phyloP scores from a whole-genome alignment of 1,140 invertebrate species.

The Zelostemma sp. region DNA sequence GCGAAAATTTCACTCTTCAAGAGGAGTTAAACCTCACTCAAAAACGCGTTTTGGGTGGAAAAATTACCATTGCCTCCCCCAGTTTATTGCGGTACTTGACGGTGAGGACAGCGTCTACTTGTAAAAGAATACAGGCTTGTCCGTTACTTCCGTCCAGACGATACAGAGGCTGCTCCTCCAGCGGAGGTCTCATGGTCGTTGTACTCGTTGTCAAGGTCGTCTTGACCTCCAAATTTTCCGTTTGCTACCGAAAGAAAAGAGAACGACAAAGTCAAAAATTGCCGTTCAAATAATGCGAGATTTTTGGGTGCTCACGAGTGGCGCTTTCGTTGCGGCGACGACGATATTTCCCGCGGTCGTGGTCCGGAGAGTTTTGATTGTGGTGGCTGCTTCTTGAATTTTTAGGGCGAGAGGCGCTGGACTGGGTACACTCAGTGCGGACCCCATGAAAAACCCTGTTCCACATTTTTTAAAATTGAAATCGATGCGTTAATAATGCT shows the following conservation, averaged over 20 bases:
- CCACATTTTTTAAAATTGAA: no score
- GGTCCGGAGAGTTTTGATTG: constrained; percentile 16
- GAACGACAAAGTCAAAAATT: no score
- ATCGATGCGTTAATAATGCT: no score
- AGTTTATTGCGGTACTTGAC: constrained; percentile 77
- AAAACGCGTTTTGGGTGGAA: no score
- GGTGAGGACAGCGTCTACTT: constrained; percentile 76
- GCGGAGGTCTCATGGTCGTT: constrained; percentile 45
- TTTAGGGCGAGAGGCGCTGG: constrained; percentile 16
- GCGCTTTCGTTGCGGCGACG: constrained; percentile 31
- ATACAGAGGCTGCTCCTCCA: constrained; percentile 70
- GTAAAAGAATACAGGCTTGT: constrained; percentile 77
- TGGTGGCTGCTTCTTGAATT: constrained; percentile 16
- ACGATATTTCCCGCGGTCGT: constrained; percentile 20
- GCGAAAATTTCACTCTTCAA: no score
- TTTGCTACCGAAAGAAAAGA: no score
- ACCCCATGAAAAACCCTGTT: constrained; percentile 21
- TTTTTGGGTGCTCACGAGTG: constrained; percentile 25
- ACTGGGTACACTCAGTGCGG: constrained; percentile 32
- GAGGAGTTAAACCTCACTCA: no score
- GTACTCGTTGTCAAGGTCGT: constrained; percentile 28
- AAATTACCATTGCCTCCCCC: constrained; percentile 72
- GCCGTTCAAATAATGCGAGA: no score
- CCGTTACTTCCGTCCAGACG: constrained; percentile 74
- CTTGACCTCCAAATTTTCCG: constrained; percentile 40